These are phyloP conservation scores for Nudaria mundana DNA, from an alignment of 2,888 invertebrate genomes.

Conservation along the genomic window DNA sequence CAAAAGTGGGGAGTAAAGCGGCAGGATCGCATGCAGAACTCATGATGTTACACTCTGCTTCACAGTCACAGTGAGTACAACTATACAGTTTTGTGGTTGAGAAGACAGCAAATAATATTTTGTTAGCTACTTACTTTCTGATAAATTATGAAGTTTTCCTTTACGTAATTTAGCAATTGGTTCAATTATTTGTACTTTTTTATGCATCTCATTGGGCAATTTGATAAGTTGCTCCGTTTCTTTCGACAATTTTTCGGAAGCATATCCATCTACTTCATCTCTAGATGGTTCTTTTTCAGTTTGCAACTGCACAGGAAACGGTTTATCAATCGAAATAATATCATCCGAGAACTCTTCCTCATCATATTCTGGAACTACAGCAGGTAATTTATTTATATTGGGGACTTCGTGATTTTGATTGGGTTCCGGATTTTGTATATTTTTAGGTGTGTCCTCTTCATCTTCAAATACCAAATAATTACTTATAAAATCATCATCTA, in stretches of 20 bases:
- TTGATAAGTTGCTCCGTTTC: conserved; percentile 17
- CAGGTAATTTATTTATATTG: conserved; percentile 6
- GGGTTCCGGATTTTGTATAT: conserved; percentile 39
- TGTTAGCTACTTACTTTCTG: conserved; percentile 50
- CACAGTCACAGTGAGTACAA: no score
- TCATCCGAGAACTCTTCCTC: conserved; percentile 30
- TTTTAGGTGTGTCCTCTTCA: conserved; percentile 50
- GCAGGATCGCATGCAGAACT: no score
- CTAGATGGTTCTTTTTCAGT: conserved; percentile 10
- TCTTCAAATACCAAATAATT: conserved; percentile 29
- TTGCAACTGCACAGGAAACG: conserved; percentile 8
- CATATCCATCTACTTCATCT: conserved; percentile 44
- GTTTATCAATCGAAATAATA: conserved; percentile 25
- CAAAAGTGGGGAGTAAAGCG: no score
- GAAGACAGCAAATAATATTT: no score
- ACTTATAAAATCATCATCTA: conserved; percentile 55
- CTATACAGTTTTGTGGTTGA: no score
- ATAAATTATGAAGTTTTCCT: conserved; percentile 31
- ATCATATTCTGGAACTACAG: conserved; percentile 10
- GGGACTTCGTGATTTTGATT: conserved; percentile 7
- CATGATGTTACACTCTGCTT: no score
- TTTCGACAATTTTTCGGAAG: conserved; percentile 16
- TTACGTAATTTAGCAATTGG: conserved; percentile 41
- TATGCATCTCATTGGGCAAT: conserved; percentile 25
- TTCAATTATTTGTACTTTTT: conserved; percentile 55